Percentiles rank a stretch among this genome's conserved stretches.
phyloP scores from a whole-genome alignment of 2,888 invertebrate genomes.

The Lomographa bimaculata region DNA sequence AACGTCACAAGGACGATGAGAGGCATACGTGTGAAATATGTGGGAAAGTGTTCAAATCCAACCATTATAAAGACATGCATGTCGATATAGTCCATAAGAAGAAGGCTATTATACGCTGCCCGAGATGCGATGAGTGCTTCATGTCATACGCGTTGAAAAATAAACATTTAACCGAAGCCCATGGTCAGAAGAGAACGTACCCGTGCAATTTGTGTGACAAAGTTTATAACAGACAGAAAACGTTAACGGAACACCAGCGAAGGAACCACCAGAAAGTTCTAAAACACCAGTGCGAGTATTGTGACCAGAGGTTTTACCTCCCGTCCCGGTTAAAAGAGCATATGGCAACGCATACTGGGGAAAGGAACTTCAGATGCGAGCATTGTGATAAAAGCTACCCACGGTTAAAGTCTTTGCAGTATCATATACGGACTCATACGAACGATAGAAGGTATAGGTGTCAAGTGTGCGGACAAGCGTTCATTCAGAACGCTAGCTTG shows the following conservation, averaged over 20 bases:
- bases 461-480: constrained; percentile 80
- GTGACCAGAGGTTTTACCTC: constrained; percentile 78
- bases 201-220: constrained; percentile 76
- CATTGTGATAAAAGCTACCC: constrained; percentile 85
- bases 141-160: constrained; percentile 74
- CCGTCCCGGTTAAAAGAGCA: constrained; percentile 75
- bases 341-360: constrained; percentile 80
- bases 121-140: constrained; percentile 72
- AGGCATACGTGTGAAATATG: constrained; percentile 78
- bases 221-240: constrained; percentile 72
- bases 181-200: constrained; percentile 70
- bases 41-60: constrained; percentile 73
- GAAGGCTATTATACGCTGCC: constrained; percentile 70
- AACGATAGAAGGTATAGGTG: constrained; percentile 83
- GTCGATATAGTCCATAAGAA: constrained; percentile 74
- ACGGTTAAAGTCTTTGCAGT: constrained; percentile 81
- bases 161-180: constrained; percentile 69
- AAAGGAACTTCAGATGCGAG: constrained; percentile 82
- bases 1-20: constrained; percentile 76
- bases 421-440: constrained; percentile 84
- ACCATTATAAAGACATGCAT: constrained; percentile 75
- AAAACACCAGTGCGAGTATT: constrained; percentile 80
- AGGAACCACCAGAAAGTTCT: constrained; percentile 73
- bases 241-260: constrained; percentile 69
- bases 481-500: constrained; percentile 83